A percentile compares a stretch with the other conserved stretches of the same genome.
phyloP scores from a whole-genome alignment of 2,113 vertebrate species.

The Mellivora capensis region DNA sequence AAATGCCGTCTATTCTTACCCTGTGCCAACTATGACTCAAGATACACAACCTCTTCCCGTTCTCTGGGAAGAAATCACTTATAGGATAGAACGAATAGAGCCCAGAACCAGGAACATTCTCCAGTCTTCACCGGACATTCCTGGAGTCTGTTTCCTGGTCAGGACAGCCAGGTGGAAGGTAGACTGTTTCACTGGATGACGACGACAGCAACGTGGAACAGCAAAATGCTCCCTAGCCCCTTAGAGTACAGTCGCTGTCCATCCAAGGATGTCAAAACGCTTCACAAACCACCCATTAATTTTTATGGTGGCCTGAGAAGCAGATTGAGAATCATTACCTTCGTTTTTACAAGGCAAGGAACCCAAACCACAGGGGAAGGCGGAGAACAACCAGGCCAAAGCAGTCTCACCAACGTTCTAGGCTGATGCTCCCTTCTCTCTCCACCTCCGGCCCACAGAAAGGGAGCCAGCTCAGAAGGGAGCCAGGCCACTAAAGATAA shows the following conservation, averaged over 20 bases:
- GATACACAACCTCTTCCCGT: not conserved
- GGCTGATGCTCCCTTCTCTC: not conserved
- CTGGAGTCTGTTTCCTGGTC: not conserved
- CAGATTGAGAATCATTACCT: slow-evolving; percentile 47
- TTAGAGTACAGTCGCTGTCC: slow-evolving; percentile 51
- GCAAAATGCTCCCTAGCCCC: not conserved
- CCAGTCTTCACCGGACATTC: not conserved
- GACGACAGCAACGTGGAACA: not conserved
- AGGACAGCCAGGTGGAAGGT: not conserved
- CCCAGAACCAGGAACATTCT: not conserved
- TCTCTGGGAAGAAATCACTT: slow-evolving; percentile 1
- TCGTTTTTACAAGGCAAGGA: slow-evolving; percentile 56
- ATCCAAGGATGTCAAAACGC: not conserved
- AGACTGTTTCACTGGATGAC: not conserved
- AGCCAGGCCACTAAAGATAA: not conserved
- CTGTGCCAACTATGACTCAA: not conserved
- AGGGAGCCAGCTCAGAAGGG: not conserved
- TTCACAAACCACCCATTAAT: slow-evolving; percentile 69
- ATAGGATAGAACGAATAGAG: not conserved
- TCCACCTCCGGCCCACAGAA: not conserved
- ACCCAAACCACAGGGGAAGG: slow-evolving; percentile 21
- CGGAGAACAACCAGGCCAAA: not conserved
- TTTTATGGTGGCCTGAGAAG: slow-evolving; percentile 61
- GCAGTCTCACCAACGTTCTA: not conserved
- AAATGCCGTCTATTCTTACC: not conserved